Evolutionary conservation across 2,888 invertebrate species (phyloP).

Genomic region (Stegana nigrithorax): DNA sequence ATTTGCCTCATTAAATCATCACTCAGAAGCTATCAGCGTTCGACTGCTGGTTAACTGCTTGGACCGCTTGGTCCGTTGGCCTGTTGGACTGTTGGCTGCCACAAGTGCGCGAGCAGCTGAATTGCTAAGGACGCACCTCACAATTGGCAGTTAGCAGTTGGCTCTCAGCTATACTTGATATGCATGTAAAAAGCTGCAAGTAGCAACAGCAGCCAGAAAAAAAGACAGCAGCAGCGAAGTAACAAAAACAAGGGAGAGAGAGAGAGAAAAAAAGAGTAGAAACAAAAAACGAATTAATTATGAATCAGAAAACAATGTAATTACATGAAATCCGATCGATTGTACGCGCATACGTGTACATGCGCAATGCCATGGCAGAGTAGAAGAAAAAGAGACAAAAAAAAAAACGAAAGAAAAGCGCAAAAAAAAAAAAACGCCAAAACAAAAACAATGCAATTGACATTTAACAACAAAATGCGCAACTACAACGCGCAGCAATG

Average conservation of each 20-base stretch:
- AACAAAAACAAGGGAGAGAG: not conserved
- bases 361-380: not conserved
- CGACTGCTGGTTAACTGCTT: no score
- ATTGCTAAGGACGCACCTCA: no score
- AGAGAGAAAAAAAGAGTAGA: not conserved
- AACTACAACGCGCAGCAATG: slow-evolving; percentile 35
- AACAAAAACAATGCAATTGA: slow-evolving; percentile 58
- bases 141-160: no score
- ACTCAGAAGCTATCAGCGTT: slow-evolving; percentile 59
- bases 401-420: not conserved
- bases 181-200: slow-evolving; percentile 7
- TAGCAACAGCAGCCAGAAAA: no score
- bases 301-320: slow-evolving; percentile 65
- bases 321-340: slow-evolving; percentile 64
- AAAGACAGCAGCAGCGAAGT: no score
- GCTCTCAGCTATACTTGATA: no score
- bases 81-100: slow-evolving; percentile 23
- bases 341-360: no score
- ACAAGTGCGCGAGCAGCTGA: not conserved
- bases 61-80: slow-evolving; percentile 5
- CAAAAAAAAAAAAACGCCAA: slow-evolving; percentile 17
- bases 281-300: slow-evolving; percentile 52
- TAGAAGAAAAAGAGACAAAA: slow-evolving; percentile 5
- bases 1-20: slow-evolving; percentile 61
- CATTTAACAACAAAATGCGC: slow-evolving; percentile 41